Evolutionary conservation across 1,140 invertebrate genomes (phyloP), one percentile per base, ranked within the genome.

Genomic region (Nylanderia fulva): DNA sequence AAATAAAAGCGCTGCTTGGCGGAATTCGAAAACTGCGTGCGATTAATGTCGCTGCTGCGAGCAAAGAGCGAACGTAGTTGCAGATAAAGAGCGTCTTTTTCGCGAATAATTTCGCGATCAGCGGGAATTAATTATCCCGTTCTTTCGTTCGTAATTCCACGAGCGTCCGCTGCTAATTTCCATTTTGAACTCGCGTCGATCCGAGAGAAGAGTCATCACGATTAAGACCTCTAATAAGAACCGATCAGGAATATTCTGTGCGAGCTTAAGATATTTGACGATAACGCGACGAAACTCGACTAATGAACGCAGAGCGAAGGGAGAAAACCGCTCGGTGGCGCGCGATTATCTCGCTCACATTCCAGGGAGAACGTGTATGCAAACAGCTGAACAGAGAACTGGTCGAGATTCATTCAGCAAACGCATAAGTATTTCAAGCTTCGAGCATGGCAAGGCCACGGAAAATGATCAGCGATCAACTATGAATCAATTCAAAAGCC

Each of bases 231-330:
- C 71, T 54, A 88, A 63, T 77, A 71, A 64, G 56, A 29, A 82
- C 79, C 63, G 39, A 54, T 54, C 61, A 33, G 64, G 36, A 85
- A 61, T 48, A 72, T 88, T 88, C 58, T 77, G 80, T 54, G 33
- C 74, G 54, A 27, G 87, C 61, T 88, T 88, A 85, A 88, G 86
- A 82, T 88, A 88, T 85, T 79, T 82, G 77, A 75, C 74, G 86
- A 82, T 88, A 88, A 85, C 83, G 21, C 56, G 83, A 82, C 21
- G n/a, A 58, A 45, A 75, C 39, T 52, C 64, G 24, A 86, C 66
- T 88, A 88, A 88, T 87, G 87, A 88, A 74, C 74, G 11, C 52
- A 11, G n/a, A 56, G 60, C 56, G n/a, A 27, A 42, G 15, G 27
- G 56, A 29, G 11, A 52, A 33, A 48, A 72, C 29, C 72, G 45